Base-by-base conservation (phyloP, 1,140 invertebrate genomes). In the Littorina saxatilis region DNA sequence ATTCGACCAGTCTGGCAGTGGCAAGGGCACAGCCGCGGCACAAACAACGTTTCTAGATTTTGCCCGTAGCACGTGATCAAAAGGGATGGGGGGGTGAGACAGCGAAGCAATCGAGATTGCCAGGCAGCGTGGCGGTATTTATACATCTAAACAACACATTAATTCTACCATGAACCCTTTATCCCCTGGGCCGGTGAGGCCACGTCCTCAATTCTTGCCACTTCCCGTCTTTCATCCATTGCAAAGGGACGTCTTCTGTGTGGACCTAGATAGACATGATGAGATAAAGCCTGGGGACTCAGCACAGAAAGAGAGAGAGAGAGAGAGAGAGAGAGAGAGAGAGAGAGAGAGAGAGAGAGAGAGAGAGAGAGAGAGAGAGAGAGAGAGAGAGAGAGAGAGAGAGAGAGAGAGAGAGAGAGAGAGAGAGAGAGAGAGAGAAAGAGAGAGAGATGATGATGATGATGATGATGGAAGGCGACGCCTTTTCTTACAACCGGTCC, bases 81-180 rank as follows among this genome's bases (percentile, higher is more conserved):
- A n/a, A n/a, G n/a, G n/a, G n/a, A n/a, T n/a, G n/a, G n/a, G n/a
- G n/a, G n/a, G n/a, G n/a, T n/a, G n/a, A n/a, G n/a, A n/a, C n/a
- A n/a, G n/a, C n/a, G n/a, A n/a, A n/a, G n/a, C n/a, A n/a, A n/a
- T n/a, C n/a, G n/a, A n/a, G n/a, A n/a, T n/a, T n/a, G n/a, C n/a
- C n/a, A n/a, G n/a, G n/a, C n/a, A n/a, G n/a, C n/a, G 58, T 11
- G 58, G 5, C 17, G 43, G 43, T 29, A 61, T 61, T 61, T 23
- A 61, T 23, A 61, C 9, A 61, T 61, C 58, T 61, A 61, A 61
- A 61, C 58, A 61, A 61, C 58, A 61, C 58, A 61, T 7, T 23
- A 61, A 61, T 61, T 29, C 58, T 61, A 23, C 58, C 23, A 61
- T 61, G 9, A 23, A 61, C 58, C 58, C 58, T 7, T 5, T 7